Conservation (phyloP, 1,140 invertebrate species). For the Bombus terrestris region DNA sequence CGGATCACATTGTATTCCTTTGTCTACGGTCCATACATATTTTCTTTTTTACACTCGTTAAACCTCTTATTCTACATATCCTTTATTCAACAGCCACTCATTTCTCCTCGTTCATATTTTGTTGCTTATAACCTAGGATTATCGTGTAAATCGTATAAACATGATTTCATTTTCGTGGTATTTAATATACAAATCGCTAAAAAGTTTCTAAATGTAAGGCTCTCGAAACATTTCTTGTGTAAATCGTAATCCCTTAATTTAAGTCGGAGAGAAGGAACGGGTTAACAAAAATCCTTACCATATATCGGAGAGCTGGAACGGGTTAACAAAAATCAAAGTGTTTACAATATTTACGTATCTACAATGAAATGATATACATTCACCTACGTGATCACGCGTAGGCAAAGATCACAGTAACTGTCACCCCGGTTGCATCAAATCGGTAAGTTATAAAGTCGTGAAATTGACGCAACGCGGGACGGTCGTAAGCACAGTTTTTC, state of each 20-base stretch:
- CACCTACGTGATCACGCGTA: constrained; percentile 23
- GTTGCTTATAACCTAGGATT: constrained; percentile 39
- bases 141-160: constrained; percentile 44
- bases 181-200: constrained; percentile 27
- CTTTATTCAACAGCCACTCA: constrained; percentile 31
- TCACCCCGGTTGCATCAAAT: background rate
- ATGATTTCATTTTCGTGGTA: constrained; percentile 26
- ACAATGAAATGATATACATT: constrained; percentile 43
- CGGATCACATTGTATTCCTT: constrained; percentile 19
- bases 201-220: background rate
- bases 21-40: constrained; percentile 13
- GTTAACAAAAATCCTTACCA: too few species aligned
- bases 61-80: constrained; percentile 68
- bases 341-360: constrained; percentile 33
- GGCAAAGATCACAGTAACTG: constrained; percentile 33
- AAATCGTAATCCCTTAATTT: background rate
- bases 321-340: background rate
- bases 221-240: background rate
- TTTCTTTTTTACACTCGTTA: constrained; percentile 40
- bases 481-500: background rate
- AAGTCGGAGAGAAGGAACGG: background rate
- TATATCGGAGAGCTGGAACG: background rate
- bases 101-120: constrained; percentile 28
- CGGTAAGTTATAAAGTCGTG: background rate
- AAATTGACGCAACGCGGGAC: background rate